A percentile compares a stretch with the other conserved stretches of the same genome.
Evolutionary conservation across 1,140 invertebrate species (phyloP).

Genomic region (Centruroides sculpturatus): DNA sequence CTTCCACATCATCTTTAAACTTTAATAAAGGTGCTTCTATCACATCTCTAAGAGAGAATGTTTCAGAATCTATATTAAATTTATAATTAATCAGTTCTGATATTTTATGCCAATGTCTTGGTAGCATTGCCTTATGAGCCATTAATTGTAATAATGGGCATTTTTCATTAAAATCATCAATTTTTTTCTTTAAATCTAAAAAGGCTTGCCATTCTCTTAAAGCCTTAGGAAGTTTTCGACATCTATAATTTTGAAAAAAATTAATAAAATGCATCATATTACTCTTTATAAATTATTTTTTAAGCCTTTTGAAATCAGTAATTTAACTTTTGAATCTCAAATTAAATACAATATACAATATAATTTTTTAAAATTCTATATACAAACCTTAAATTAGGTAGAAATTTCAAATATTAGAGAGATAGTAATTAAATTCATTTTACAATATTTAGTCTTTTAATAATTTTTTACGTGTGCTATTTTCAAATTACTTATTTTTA

Average conservation of each 20-base stretch:
- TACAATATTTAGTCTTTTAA: too few relatives aligned
- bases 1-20: slow-evolving; percentile 93
- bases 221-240: slow-evolving; percentile 82
- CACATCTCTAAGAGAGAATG: slow-evolving; percentile 87
- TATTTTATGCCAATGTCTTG: slow-evolving; percentile 88
- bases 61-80: slow-evolving; percentile 85
- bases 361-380: too few relatives aligned
- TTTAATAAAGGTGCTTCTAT: slow-evolving; percentile 81
- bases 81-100: slow-evolving; percentile 79
- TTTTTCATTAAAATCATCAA: slow-evolving; percentile 96
- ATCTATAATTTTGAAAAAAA: slow-evolving; percentile 35
- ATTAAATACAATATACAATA: too few relatives aligned
- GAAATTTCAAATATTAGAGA: too few relatives aligned
- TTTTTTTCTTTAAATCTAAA: slow-evolving; percentile 84
- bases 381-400: too few relatives aligned
- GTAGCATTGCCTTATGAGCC: slow-evolving; percentile 97
- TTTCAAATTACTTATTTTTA: too few relatives aligned
- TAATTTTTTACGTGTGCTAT: too few relatives aligned
- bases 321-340: too few relatives aligned
- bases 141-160: slow-evolving; percentile 86
- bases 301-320: too few relatives aligned
- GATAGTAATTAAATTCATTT: too few relatives aligned
- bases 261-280: neutral
- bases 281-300: too few relatives aligned
- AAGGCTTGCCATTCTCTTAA: slow-evolving; percentile 95